A percentile compares a stretch with the other conserved stretches of the same genome.
These are phyloP conservation scores for Benthosema pterotum DNA, from an alignment of 2,797 vertebrate genomes.

Conservation along the genomic window DNA sequence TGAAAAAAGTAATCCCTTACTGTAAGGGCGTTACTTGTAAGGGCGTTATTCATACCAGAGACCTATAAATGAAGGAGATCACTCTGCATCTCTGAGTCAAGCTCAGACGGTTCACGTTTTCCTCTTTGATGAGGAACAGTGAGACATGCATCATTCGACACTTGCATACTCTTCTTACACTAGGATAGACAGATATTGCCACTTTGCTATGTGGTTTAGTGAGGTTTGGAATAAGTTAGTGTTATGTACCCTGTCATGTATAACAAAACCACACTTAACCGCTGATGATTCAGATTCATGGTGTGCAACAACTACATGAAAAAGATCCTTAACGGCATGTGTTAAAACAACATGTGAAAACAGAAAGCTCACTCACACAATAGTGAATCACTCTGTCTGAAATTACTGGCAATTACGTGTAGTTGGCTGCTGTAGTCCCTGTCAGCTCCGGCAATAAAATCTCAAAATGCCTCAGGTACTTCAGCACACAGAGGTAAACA, in stretches of 20 bases:
- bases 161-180: conserved; percentile 7
- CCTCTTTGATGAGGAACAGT: conserved; percentile 18
- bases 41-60: too few species aligned
- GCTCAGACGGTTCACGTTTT: conserved; percentile 19
- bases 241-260: conserved; percentile 17
- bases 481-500: conserved; percentile 37
- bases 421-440: conserved; percentile 57
- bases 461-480: conserved; percentile 43
- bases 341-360: conserved; percentile 47
- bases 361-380: conserved; percentile 41
- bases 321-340: conserved; percentile 20
- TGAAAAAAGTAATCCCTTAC: too few species aligned
- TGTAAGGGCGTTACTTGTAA: too few species aligned
- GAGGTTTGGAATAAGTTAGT: conserved; percentile 6
- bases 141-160: conserved; percentile 11
- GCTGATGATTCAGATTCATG: conserved; percentile 5
- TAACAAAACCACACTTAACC: conserved; percentile 4
- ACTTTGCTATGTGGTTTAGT: conserved; percentile 8
- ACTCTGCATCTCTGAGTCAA: conserved; percentile 41
- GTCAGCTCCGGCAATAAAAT: conserved; percentile 66
- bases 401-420: conserved; percentile 69
- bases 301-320: conserved; percentile 26
- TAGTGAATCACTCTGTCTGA: conserved; percentile 70
- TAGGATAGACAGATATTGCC: conserved; percentile 4
- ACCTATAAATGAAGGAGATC: conserved; percentile 16